phyloP scores from a whole-genome alignment of 2,888 invertebrate species.

The Mesoligia furuncula region DNA sequence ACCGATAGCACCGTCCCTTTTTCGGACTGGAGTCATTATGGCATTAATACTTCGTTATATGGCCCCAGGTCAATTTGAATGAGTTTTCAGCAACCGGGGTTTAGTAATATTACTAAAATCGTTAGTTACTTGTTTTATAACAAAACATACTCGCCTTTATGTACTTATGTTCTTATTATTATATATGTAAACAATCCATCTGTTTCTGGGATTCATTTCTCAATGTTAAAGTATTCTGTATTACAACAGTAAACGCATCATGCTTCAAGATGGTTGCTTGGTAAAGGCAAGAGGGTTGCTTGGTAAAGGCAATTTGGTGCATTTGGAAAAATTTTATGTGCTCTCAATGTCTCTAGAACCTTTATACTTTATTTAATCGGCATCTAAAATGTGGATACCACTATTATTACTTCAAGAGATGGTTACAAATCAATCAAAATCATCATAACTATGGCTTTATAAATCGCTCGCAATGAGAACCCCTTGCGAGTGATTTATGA shows the following conservation, averaged over 20 bases:
- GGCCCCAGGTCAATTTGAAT: neutral
- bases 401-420: neutral
- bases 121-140: slow-evolving; percentile 49
- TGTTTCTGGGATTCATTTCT: slow-evolving; percentile 39
- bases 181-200: slow-evolving; percentile 26
- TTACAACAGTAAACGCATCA: slow-evolving; percentile 77
- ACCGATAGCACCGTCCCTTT: neutral
- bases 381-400: slow-evolving; percentile 63
- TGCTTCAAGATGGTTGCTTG: slow-evolving; percentile 84
- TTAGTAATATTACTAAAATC: neutral
- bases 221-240: slow-evolving; percentile 64
- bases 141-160: slow-evolving; percentile 9
- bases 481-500: no score
- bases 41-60: no score
- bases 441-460: neutral
- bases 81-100: neutral
- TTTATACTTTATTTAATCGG: slow-evolving; percentile 65
- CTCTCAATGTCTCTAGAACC: slow-evolving; percentile 69
- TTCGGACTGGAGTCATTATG: neutral
- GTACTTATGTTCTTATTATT: neutral
- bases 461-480: neutral
- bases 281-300: slow-evolving; percentile 82
- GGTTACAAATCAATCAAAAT: neutral
- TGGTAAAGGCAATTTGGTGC: slow-evolving; percentile 83
- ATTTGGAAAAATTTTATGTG: slow-evolving; percentile 82